Conservation (phyloP, 35 echinoderm and acorn worm genomes). For the Antedon bifida region DNA sequence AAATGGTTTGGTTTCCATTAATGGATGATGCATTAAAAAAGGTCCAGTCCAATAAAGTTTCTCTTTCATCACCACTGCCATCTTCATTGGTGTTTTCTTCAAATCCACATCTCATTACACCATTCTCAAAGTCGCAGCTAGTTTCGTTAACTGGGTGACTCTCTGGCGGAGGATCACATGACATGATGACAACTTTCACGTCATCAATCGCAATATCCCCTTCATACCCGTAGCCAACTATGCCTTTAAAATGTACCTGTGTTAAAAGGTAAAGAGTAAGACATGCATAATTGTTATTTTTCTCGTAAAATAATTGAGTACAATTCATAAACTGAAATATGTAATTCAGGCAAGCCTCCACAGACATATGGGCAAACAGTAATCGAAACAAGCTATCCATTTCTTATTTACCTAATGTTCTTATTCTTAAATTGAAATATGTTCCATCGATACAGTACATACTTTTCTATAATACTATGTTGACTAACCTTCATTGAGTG, state of each 20-base stretch:
- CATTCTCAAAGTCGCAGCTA: neutral
- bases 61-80: neutral
- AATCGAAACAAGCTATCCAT: too few species aligned
- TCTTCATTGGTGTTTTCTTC: neutral
- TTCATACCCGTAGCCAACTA: slow-evolving; percentile 2
- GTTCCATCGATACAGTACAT: too few species aligned
- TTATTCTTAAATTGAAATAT: too few species aligned
- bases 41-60: neutral
- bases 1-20: neutral
- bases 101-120: neutral
- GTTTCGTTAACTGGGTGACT: neutral
- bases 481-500: neutral
- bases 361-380: too few species aligned
- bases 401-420: too few species aligned
- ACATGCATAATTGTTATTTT: too few species aligned
- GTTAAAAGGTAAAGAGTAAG: too few species aligned
- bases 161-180: neutral
- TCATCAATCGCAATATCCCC: slow-evolving; percentile 14
- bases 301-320: too few species aligned
- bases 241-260: neutral
- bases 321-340: too few species aligned
- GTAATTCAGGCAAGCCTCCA: too few species aligned
- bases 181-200: neutral
- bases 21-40: neutral
- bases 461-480: too few species aligned